Percentiles rank a stretch among this genome's conserved stretches.
Evolutionary conservation across 2,888 invertebrate species (phyloP).

Genomic region (Drosophila nr. medialis): DNA sequence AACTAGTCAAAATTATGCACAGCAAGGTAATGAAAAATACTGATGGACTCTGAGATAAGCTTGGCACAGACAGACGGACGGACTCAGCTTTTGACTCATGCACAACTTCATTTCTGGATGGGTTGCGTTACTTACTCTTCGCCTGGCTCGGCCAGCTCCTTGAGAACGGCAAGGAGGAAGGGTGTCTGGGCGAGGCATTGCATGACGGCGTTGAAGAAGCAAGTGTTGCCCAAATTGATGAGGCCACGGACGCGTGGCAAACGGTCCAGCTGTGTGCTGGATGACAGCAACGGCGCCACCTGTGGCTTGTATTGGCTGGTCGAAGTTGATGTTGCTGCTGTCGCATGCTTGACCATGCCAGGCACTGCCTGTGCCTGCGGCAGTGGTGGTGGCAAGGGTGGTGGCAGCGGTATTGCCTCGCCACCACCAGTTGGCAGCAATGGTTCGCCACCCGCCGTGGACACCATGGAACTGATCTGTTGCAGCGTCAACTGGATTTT

Average conservation of each 20-base stretch:
- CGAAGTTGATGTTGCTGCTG: slow-evolving; percentile 8
- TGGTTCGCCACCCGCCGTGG: slow-evolving; percentile 42
- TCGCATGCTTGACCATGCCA: slow-evolving; percentile 81
- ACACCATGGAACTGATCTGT: slow-evolving; percentile 66
- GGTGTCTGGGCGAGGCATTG: slow-evolving; percentile 96
- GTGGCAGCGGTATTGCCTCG: slow-evolving; percentile 47
- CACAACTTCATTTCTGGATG: background rate
- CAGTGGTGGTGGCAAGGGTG: slow-evolving; percentile 33
- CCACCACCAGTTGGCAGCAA: slow-evolving; percentile 6
- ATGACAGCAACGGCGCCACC: background rate
- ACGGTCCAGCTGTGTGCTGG: slow-evolving; percentile 44
- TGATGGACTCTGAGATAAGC: background rate
- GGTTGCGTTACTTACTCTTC: slow-evolving; percentile 85
- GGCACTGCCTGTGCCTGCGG: slow-evolving; percentile 57
- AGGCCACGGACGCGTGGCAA: slow-evolving; percentile 91
- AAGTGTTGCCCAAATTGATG: slow-evolving; percentile 97
- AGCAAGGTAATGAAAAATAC: background rate
- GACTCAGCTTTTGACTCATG: too few relatives aligned
- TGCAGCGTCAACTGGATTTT: slow-evolving; percentile 72
- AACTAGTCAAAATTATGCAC: background rate
- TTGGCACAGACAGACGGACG: background rate
- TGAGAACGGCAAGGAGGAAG: slow-evolving; percentile 89
- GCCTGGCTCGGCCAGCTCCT: slow-evolving; percentile 89
- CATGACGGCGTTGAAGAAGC: slow-evolving; percentile 98
- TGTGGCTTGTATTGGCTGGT: background rate